Evolutionary conservation across 2,797 vertebrate species (phyloP).

Genomic region (Pseudomugil gertrudae): DNA sequence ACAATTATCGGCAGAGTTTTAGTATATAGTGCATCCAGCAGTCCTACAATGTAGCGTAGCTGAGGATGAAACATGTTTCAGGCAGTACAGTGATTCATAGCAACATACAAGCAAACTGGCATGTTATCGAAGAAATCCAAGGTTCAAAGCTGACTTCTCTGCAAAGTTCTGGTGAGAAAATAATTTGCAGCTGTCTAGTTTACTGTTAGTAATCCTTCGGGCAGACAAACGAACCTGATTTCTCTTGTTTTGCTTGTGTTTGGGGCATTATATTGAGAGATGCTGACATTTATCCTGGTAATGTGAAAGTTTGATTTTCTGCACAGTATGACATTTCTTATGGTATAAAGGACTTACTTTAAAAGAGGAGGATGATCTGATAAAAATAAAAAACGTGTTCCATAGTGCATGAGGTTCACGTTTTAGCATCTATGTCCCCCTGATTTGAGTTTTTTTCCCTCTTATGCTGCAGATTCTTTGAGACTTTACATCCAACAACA

Average conservation of each 20-base stretch:
- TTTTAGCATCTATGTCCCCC: neutral
- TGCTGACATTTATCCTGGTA: slow-evolving; percentile 10
- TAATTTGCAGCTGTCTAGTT: slow-evolving; percentile 53
- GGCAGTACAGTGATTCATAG: slow-evolving; percentile 33
- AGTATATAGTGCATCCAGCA: slow-evolving; percentile 22
- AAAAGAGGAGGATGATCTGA: neutral
- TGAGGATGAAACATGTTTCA: slow-evolving; percentile 47
- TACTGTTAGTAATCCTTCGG: slow-evolving; percentile 24
- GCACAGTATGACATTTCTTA: neutral
- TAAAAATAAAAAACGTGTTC: neutral
- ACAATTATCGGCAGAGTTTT: slow-evolving; percentile 51
- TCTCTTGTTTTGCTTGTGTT: slow-evolving; percentile 19
- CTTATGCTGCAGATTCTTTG: neutral
- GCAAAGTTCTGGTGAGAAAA: slow-evolving; percentile 48
- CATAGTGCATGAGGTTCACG: neutral
- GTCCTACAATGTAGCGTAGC: slow-evolving; percentile 50
- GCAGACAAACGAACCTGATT: slow-evolving; percentile 10
- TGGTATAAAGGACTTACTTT: neutral
- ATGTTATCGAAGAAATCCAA: slow-evolving; percentile 42
- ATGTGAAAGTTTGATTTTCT: slow-evolving; percentile 17
- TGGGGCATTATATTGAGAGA: slow-evolving; percentile 11
- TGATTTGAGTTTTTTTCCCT: neutral
- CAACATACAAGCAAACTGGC: slow-evolving; percentile 40
- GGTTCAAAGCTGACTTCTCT: slow-evolving; percentile 57
- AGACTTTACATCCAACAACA: neutral